Evolutionary conservation across 2,113 vertebrate species (phyloP), one percentile per base, ranked within the genome.

Genomic region (Mixornis gularis): DNA sequence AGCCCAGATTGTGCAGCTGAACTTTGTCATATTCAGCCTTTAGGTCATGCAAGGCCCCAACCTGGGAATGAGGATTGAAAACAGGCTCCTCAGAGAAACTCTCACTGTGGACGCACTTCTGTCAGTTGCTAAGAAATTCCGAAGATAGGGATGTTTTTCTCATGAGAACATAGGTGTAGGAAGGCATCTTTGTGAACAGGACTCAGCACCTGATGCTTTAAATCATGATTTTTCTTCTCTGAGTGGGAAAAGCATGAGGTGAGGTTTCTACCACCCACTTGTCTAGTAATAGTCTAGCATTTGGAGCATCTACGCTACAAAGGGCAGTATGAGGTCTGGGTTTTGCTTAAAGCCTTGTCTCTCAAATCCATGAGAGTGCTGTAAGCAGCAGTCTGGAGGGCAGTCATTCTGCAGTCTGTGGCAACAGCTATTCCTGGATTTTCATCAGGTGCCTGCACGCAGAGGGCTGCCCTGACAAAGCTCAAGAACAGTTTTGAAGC

Each of bases 31-130:
- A 76, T 52, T 19, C 27, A 64, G 49, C n/a, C 40, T 62, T 64
- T 3, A 6, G 48, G 60, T 80, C 56, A 36, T 1, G 1, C 1
- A 0, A 0, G 6, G 34, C 48, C 7, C 1, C 43, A 53, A 0
- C 34, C 20, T 46, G 38, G 43, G 10, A 15, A 74, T 22, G 21
- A 46, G 9, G 13, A n/a, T 18, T 38, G 26, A 26, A 41, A 41
- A 44, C 0, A 8, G 34, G 46, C 21, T 70, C 44, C 48, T 66
- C 2, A 0, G 40, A 64, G 66, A 3, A 1, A 34, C 22, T 49
- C 36, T 1, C 1, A 9, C 85, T 49, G 43, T 1, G 0, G 60
- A 64, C 3, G 4, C 38, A 34, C 30, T 62, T 78, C 65, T 60
- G 48, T 65, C 36, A 10, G 36, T 52, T 52, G 80, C 84, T 68